These are phyloP conservation scores for Forbesichthys agassizii DNA, from an alignment of 2,113 vertebrate species.

Conservation along the genomic window DNA sequence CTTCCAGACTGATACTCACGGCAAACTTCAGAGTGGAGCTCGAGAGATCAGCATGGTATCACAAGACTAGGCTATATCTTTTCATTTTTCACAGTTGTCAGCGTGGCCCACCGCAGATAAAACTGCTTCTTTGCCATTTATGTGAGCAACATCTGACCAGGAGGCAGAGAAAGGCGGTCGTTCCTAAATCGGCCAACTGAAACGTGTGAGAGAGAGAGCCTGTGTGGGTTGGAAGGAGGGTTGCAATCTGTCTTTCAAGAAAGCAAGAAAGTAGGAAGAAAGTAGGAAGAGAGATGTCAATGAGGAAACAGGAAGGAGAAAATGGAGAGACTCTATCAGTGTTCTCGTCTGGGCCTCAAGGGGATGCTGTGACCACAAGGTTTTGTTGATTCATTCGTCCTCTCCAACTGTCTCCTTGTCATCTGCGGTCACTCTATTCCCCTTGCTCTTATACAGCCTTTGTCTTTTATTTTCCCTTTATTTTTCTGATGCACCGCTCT, in stretches of 20 bases:
- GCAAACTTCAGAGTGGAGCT: neutral
- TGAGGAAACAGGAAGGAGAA: slow-evolving; percentile 21
- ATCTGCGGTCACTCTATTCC: slow-evolving; percentile 50
- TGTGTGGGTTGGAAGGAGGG: neutral
- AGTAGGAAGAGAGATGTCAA: slow-evolving; percentile 38
- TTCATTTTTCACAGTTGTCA: slow-evolving; percentile 40
- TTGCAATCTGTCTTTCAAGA: neutral
- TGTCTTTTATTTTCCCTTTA: neutral
- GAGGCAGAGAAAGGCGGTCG: slow-evolving; percentile 36
- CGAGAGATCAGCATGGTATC: neutral
- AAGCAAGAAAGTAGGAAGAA: slow-evolving; percentile 12
- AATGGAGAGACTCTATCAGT: slow-evolving; percentile 57
- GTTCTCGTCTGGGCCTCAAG: slow-evolving; percentile 48
- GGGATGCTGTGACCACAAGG: slow-evolving; percentile 69
- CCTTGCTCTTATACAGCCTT: slow-evolving; percentile 42
- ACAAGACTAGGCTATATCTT: neutral
- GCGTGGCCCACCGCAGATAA: slow-evolving; percentile 51
- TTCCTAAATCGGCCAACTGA: slow-evolving; percentile 56
- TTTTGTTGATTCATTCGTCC: slow-evolving; percentile 66
- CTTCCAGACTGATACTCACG: no score
- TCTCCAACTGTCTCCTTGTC: slow-evolving; percentile 38
- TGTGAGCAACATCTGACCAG: slow-evolving; percentile 65
- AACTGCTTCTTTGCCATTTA: slow-evolving; percentile 51
- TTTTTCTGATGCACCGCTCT: neutral
- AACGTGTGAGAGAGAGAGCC: neutral